Evolutionary conservation across 2,113 vertebrate genomes (phyloP).

Genomic region (Microtus ochrogaster): DNA sequence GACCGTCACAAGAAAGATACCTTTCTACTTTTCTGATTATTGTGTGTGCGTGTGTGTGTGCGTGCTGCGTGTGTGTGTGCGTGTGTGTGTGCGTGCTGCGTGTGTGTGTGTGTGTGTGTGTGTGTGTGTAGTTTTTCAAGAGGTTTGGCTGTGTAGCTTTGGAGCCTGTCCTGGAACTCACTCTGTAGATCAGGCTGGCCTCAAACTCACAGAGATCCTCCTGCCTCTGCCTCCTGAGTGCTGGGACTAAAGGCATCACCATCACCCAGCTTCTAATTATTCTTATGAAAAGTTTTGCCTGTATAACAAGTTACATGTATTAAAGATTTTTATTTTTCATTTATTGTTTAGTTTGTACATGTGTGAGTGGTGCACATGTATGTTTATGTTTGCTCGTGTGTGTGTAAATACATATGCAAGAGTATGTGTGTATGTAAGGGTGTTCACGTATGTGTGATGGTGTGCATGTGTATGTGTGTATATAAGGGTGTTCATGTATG

Average conservation of each 20-base stretch:
- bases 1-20: not conserved
- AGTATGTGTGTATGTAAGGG: not conserved
- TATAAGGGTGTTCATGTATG: no score
- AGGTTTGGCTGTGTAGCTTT: no score
- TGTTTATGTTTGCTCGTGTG: not conserved
- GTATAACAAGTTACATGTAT: not conserved
- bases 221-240: no score
- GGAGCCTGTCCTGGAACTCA: no score
- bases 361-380: not conserved
- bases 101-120: not conserved
- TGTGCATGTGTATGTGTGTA: no score
- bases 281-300: conserved; percentile 37
- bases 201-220: no score
- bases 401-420: not conserved
- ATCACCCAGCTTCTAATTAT: not conserved
- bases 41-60: not conserved
- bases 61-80: no score
- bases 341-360: not conserved
- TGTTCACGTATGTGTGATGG: no score
- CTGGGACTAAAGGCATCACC: no score
- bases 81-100: not conserved
- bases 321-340: not conserved
- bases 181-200: no score
- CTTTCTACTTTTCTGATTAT: conserved; percentile 49
- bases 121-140: no score